Evolutionary conservation across 2,888 invertebrate species (phyloP).

Genomic region (Epinotia brunnichana): DNA sequence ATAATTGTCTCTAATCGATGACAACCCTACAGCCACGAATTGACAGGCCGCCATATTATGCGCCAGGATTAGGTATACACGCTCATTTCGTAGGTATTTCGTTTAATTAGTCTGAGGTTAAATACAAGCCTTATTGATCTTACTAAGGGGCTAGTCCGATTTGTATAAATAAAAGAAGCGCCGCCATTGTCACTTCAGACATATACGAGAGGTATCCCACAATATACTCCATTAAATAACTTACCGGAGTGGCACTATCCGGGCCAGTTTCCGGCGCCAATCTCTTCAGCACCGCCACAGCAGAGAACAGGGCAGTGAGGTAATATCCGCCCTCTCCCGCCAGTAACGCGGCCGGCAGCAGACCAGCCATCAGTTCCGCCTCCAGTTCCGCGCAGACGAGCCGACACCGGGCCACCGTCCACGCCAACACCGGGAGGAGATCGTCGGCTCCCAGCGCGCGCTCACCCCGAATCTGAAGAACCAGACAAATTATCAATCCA

Average conservation of each 20-base stretch:
- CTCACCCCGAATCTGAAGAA: constrained; percentile 86
- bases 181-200: too few species aligned
- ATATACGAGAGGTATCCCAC: too few species aligned
- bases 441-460: constrained; percentile 92
- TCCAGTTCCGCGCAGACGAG: constrained; percentile 97
- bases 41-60: too few species aligned
- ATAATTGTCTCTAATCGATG: too few species aligned
- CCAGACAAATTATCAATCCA: background rate
- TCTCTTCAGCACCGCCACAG: constrained; percentile 94
- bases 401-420: constrained; percentile 94
- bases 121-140: too few species aligned
- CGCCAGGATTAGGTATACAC: too few species aligned
- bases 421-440: constrained; percentile 95
- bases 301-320: constrained; percentile 95
- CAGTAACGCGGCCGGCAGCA: constrained; percentile 94
- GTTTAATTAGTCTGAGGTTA: too few species aligned
- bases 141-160: too few species aligned
- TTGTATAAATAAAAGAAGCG: too few species aligned
- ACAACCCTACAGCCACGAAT: too few species aligned
- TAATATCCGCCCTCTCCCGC: constrained; percentile 98
- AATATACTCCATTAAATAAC: constrained; percentile 46
- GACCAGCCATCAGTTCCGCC: constrained; percentile 97
- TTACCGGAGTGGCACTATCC: constrained; percentile 71
- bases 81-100: too few species aligned
- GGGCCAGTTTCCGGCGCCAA: constrained; percentile 77